These are phyloP conservation scores for Ophion costatus DNA, from an alignment of 2,888 invertebrate genomes.

Conservation along the genomic window DNA sequence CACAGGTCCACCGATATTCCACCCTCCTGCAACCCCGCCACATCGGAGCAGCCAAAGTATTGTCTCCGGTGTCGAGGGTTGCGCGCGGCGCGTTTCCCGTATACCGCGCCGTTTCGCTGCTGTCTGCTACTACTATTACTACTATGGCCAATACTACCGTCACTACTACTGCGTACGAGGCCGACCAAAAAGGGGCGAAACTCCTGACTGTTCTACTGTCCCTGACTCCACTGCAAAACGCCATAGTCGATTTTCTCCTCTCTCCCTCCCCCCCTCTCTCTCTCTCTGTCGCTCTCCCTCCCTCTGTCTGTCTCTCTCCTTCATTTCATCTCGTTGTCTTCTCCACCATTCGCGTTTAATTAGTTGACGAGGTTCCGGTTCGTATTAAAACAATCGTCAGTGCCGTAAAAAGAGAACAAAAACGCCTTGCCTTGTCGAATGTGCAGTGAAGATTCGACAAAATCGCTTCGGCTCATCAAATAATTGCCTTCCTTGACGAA, in stretches of 20 bases:
- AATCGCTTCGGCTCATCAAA: too few species aligned
- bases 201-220: constrained; percentile 45
- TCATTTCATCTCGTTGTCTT: not conserved
- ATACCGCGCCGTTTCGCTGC: constrained; percentile 25
- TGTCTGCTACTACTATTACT: constrained; percentile 18
- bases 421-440: too few species aligned
- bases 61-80: constrained; percentile 53
- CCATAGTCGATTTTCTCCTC: constrained; percentile 1
- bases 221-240: constrained; percentile 22
- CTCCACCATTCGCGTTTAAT: too few species aligned
- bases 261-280: not conserved
- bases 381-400: too few species aligned
- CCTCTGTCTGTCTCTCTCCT: not conserved
- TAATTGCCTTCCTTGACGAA: too few species aligned
- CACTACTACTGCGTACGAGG: constrained; percentile 23
- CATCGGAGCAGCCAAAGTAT: constrained; percentile 61
- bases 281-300: constrained; percentile 4
- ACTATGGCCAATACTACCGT: constrained; percentile 20
- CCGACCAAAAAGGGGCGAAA: constrained; percentile 59
- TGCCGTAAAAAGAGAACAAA: too few species aligned
- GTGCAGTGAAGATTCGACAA: too few species aligned
- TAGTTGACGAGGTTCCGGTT: too few species aligned
- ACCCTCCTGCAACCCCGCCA: constrained; percentile 11
- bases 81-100: constrained; percentile 49
- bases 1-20: constrained; percentile 71